These are phyloP conservation scores for Fistularia commersonii DNA, from an alignment of 2,797 vertebrate genomes.

Conservation along the genomic window DNA sequence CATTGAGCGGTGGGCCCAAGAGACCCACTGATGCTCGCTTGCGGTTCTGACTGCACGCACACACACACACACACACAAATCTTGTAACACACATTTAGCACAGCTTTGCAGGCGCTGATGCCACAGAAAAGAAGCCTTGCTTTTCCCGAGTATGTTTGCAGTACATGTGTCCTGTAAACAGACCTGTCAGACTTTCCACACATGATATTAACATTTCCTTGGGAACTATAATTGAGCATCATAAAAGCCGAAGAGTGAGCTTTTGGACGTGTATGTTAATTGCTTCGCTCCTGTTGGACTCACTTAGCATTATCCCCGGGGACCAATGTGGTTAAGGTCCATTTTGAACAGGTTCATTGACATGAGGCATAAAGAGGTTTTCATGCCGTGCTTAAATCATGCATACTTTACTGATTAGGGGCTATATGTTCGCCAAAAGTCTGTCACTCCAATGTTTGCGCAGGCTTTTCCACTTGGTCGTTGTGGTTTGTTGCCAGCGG, in stretches of 20 bases:
- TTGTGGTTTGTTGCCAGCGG: constrained; percentile 31
- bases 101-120: not conserved
- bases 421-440: constrained; percentile 38
- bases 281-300: constrained; percentile 29
- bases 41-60: constrained; percentile 2
- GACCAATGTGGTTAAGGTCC: constrained; percentile 12
- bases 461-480: constrained; percentile 43
- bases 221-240: constrained; percentile 50
- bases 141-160: not conserved
- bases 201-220: constrained; percentile 43
- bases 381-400: constrained; percentile 61
- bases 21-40: constrained; percentile 16
- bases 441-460: constrained; percentile 50
- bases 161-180: constrained; percentile 2
- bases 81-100: not conserved
- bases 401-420: constrained; percentile 60
- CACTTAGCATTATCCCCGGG: constrained; percentile 31
- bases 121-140: not conserved
- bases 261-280: constrained; percentile 57
- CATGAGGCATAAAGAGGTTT: constrained; percentile 48
- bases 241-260: constrained; percentile 54
- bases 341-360: constrained; percentile 63
- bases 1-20: constrained; percentile 16
- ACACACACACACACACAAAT: not conserved
- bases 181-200: constrained; percentile 18